These are phyloP conservation scores for Volucella inflata DNA, from an alignment of 2,888 invertebrate genomes.

Conservation along the genomic window DNA sequence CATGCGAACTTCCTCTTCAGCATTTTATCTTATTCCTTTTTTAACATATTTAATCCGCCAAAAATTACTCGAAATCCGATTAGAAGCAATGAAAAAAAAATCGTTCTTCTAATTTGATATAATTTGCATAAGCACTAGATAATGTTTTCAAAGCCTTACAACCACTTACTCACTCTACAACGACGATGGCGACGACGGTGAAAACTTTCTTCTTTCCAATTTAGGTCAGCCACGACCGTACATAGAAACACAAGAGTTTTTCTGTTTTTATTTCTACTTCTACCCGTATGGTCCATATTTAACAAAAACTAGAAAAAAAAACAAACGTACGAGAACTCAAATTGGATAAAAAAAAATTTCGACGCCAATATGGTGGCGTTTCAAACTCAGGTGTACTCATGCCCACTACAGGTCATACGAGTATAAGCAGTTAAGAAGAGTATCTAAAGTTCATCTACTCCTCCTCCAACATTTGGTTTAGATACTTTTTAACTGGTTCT, in stretches of 20 bases:
- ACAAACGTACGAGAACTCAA: slow-evolving; percentile 33
- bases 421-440: slow-evolving; percentile 17
- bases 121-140: slow-evolving; percentile 57
- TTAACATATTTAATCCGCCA: slow-evolving; percentile 16
- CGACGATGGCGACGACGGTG: background rate
- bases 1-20: slow-evolving; percentile 4
- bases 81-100: background rate
- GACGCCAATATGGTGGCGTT: background rate
- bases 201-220: slow-evolving; percentile 71
- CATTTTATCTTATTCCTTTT: background rate
- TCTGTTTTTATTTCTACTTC: too few relatives aligned
- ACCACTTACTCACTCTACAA: slow-evolving; percentile 30
- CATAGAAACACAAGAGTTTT: slow-evolving; percentile 42
- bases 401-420: background rate
- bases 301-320: slow-evolving; percentile 38
- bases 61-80: slow-evolving; percentile 44
- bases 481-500: slow-evolving; percentile 2
- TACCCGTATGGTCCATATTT: slow-evolving; percentile 67
- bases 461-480: background rate
- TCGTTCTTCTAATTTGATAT: slow-evolving; percentile 39
- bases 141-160: slow-evolving; percentile 18
- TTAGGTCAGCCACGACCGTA: slow-evolving; percentile 59
- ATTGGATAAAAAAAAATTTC: background rate
- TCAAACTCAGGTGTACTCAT: slow-evolving; percentile 19
- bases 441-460: slow-evolving; percentile 4